These are phyloP conservation scores for Melanocharis versteri DNA, from an alignment of 2,113 vertebrate genomes.

Conservation along the genomic window DNA sequence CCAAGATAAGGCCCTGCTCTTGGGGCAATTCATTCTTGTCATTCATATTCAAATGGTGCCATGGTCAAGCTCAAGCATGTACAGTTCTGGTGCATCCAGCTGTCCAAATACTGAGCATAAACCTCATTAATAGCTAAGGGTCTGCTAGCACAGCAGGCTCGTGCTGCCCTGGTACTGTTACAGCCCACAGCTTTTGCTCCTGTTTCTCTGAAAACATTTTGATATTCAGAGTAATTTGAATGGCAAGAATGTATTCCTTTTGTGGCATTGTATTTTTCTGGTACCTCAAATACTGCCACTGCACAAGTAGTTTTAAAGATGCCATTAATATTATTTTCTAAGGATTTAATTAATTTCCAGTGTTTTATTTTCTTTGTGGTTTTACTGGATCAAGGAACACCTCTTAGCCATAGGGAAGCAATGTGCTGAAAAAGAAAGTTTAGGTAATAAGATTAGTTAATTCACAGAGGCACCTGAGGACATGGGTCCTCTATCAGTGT, in stretches of 20 bases:
- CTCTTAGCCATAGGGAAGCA: background rate
- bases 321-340: background rate
- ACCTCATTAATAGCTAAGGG: background rate
- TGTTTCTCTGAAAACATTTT: background rate
- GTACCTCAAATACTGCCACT: background rate
- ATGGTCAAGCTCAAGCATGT: background rate
- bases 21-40: background rate
- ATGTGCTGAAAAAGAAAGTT: background rate
- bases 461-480: background rate
- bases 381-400: background rate
- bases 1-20: background rate
- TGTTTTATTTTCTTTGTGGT: background rate
- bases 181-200: accelerated
- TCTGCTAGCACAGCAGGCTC: background rate
- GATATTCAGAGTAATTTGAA: background rate
- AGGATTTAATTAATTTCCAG: background rate
- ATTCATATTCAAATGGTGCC: background rate
- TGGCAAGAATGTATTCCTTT: background rate
- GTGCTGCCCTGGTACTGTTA: too few species aligned
- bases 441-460: background rate
- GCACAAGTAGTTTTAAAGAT: background rate
- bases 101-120: background rate
- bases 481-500: background rate
- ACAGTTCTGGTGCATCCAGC: background rate
- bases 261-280: background rate